These are phyloP conservation scores for Petrocephalus schoutedeni DNA, from an alignment of 2,797 vertebrate species.

Conservation along the genomic window DNA sequence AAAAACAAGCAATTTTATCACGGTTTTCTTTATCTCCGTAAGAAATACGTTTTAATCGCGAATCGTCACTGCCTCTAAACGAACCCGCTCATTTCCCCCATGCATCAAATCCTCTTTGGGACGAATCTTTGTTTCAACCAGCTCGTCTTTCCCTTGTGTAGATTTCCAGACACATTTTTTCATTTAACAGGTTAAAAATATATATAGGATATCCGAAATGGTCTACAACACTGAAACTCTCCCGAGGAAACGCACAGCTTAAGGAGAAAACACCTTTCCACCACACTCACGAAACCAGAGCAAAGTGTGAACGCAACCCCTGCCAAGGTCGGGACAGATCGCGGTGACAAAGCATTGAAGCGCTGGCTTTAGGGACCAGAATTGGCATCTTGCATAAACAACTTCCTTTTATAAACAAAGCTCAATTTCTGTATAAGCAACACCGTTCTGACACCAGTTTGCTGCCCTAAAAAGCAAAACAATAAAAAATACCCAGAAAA, in stretches of 20 bases:
- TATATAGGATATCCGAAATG: constrained; percentile 1
- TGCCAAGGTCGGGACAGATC: background rate
- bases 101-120: background rate
- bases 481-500: constrained; percentile 36
- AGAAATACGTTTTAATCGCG: constrained; percentile 43
- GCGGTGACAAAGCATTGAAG: background rate
- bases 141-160: background rate
- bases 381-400: constrained; percentile 16
- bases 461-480: constrained; percentile 28
- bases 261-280: background rate
- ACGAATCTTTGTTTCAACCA: background rate
- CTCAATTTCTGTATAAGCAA: constrained; percentile 3
- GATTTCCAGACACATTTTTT: background rate
- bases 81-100: background rate
- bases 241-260: background rate
- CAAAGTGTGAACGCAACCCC: background rate
- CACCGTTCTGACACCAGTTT: constrained; percentile 19
- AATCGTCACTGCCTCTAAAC: constrained; percentile 26
- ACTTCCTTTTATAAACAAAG: background rate
- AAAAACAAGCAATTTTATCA: constrained; percentile 47
- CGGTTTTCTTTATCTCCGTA: constrained; percentile 51
- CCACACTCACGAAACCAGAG: background rate
- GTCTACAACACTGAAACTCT: background rate
- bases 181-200: background rate
- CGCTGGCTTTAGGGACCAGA: constrained; percentile 5